Conservation (phyloP, 2,797 vertebrate genomes). For the Alosa sapidissima region DNA sequence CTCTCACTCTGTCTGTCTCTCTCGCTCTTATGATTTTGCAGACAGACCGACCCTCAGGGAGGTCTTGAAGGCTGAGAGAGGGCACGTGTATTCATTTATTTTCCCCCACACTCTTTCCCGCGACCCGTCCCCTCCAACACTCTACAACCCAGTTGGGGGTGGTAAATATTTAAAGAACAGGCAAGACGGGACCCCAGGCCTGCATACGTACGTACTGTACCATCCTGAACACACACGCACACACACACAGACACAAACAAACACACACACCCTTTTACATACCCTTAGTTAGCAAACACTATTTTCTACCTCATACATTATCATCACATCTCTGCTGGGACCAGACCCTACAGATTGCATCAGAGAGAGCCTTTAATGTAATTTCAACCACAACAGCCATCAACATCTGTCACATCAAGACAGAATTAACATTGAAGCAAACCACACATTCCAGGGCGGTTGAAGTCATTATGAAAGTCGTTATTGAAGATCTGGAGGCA, state of each 20-base stretch:
- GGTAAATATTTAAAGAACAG: conserved; percentile 79
- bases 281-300: neutral
- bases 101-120: conserved; percentile 55
- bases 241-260: neutral
- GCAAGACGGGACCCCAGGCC: conserved; percentile 65
- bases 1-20: neutral
- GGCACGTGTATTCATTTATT: conserved; percentile 75
- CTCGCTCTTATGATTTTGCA: conserved; percentile 54
- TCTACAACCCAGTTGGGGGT: conserved; percentile 77
- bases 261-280: neutral
- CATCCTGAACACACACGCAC: neutral
- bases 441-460: neutral
- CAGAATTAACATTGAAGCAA: conserved; percentile 14
- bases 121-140: conserved; percentile 56
- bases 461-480: conserved; percentile 10
- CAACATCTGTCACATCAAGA: conserved; percentile 13
- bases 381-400: neutral
- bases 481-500: neutral
- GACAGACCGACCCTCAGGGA: conserved; percentile 65
- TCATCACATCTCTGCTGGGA: neutral
- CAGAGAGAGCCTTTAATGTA: neutral
- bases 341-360: neutral
- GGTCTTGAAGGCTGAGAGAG: conserved; percentile 48
- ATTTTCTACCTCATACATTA: neutral
- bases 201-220: conserved; percentile 42